Evolutionary conservation across 2,888 invertebrate species (phyloP), one percentile per base, ranked within the genome.

Genomic region (Andrena praecox): DNA sequence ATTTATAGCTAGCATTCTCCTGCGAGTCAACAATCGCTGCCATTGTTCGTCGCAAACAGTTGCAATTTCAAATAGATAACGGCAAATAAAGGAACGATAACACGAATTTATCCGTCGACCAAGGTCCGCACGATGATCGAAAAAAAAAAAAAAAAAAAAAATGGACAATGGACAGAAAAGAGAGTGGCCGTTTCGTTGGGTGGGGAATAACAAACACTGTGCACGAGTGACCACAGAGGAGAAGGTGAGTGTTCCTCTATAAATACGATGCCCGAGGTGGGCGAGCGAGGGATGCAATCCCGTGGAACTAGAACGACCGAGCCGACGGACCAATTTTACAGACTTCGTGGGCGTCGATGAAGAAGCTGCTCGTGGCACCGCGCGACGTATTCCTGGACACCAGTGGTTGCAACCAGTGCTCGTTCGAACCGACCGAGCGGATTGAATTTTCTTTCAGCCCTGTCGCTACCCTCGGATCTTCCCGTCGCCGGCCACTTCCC

Each of bases 191-290:
- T n/a, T 7, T 0, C 5, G 20, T 8, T 35, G 33, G 24, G 8
- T 24, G 42, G 29, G 63, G 62, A 82, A 79, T 64, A 76, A 82
- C 78, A 75, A 84, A 84, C 78, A 52, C 48, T 48, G 59, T 59
- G 29, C 29, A 35, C 29, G 71, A 35, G 54, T 35, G 52, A 60
- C 42, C 63, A 74, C 56, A 54, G 35, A 60, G 10, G 67, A 74
- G 72, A 72, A 69, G 63, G 63, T 74, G 83, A 83, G 89, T 89
- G 89, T 88, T 87, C 86, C 86, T 88, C 92, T 93, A 93, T 91
- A 92, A 93, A 93, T 93, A 93, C 90, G 84, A 66, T 60, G 76
- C 79, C 82, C 83, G 82, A 91, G 91, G 92, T 92, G 91, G 92
- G 92, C 92, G 91, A 88, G 82, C 83, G 82, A 85, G 85, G 86